These are phyloP conservation scores for Campoletis raptor DNA, from an alignment of 2,888 invertebrate genomes.

Conservation along the genomic window DNA sequence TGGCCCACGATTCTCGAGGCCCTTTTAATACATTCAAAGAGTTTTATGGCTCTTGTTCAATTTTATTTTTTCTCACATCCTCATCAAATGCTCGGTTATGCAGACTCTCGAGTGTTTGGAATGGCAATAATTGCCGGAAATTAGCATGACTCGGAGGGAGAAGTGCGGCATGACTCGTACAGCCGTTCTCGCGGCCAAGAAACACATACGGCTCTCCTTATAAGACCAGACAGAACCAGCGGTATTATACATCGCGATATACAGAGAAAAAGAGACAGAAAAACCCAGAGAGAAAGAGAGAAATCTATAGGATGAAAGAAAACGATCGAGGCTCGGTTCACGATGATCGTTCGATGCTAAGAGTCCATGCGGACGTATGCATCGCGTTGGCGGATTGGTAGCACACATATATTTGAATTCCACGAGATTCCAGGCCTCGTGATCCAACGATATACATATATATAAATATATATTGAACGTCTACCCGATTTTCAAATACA, in stretches of 20 bases:
- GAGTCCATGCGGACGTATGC: constrained; percentile 30
- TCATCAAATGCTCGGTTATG: constrained; percentile 11
- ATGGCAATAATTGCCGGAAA: constrained; percentile 68
- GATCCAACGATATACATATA: constrained; percentile 30
- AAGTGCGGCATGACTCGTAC: constrained; percentile 40
- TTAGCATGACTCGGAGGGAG: constrained; percentile 65
- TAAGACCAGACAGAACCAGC: constrained; percentile 73
- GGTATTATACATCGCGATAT: constrained; percentile 27
- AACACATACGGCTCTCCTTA: constrained; percentile 75
- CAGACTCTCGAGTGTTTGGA: constrained; percentile 39
- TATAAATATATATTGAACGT: constrained; percentile 16
- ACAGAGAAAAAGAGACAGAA: constrained; percentile 5
- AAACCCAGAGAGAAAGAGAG: constrained; percentile 1
- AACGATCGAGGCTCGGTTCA: constrained; percentile 42
- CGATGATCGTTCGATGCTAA: constrained; percentile 69
- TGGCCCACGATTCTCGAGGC: background rate
- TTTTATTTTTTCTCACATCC: background rate
- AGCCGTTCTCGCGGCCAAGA: constrained; percentile 45
- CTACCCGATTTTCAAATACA: constrained; percentile 17
- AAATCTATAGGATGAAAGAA: background rate
- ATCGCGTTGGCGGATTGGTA: constrained; percentile 80
- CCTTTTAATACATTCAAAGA: background rate
- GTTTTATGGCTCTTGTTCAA: background rate
- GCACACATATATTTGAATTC: constrained; percentile 74
- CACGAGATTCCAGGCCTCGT: constrained; percentile 73